Evolutionary conservation across 2,888 invertebrate species (phyloP).

Genomic region (Bedellia somnulentella): DNA sequence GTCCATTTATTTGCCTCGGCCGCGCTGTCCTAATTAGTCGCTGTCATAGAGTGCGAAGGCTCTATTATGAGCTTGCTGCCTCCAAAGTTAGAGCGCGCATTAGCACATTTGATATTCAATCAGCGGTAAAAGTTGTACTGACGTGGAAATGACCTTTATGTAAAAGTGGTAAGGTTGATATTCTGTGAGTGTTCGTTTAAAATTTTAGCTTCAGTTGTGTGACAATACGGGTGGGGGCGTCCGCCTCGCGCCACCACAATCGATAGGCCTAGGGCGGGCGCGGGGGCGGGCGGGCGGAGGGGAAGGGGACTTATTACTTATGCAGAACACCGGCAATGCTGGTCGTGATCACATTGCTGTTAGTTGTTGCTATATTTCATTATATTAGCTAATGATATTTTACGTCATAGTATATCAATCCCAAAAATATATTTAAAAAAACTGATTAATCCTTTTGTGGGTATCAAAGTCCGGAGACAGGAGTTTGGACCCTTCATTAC

Average conservation of each 20-base stretch:
- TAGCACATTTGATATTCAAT: conserved; percentile 51
- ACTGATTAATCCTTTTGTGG: no score
- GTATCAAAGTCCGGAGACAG: no score
- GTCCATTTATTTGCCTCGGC: conserved; percentile 51
- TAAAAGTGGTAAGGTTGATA: conserved; percentile 43
- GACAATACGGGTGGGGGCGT: conserved; percentile 59
- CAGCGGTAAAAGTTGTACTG: conserved; percentile 17
- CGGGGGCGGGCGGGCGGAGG: conserved; percentile 49
- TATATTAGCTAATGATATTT: no score
- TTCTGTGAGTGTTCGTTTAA: conserved; percentile 26
- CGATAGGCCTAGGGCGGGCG: conserved; percentile 69
- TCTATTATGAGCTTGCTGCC: conserved; percentile 56
- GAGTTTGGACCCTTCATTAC: conserved; percentile 10
- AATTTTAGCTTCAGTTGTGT: conserved; percentile 41
- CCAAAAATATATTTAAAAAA: no score
- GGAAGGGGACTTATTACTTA: conserved; percentile 41
- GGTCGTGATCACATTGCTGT: no score
- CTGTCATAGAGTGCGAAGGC: conserved; percentile 60
- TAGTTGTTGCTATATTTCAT: no score
- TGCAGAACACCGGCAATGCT: conserved; percentile 48
- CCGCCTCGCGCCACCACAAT: conserved; percentile 67
- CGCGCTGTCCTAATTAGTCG: conserved; percentile 60
- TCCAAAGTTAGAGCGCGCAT: conserved; percentile 55
- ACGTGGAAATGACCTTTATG: conserved; percentile 30
- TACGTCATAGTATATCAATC: no score